Percentiles rank a stretch among this genome's conserved stretches.
Conservation (phyloP, 53 echinoderm and acorn worm species). For the Apostichopus leukothele region DNA sequence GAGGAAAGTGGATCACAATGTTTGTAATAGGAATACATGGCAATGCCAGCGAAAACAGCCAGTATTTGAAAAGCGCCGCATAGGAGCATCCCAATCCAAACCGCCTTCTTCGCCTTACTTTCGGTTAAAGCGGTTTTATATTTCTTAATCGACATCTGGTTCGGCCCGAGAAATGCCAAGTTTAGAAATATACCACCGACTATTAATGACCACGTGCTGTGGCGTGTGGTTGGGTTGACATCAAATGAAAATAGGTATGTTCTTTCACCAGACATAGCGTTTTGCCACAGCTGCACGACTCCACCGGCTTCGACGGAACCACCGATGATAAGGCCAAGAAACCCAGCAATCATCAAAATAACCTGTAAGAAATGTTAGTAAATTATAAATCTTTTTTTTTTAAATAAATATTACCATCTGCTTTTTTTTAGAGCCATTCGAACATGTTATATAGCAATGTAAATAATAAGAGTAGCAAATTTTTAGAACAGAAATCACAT, state of each 20-base stretch:
- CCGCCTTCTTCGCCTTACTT: slow-evolving; percentile 13
- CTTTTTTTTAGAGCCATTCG: too few relatives aligned
- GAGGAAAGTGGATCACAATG: slow-evolving; percentile 37
- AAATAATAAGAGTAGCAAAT: too few relatives aligned
- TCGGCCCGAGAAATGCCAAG: slow-evolving; percentile 40
- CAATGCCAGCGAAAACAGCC: slow-evolving; percentile 23
- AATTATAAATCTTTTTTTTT: too few relatives aligned
- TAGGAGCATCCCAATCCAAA: slow-evolving; percentile 39
- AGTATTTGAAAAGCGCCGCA: slow-evolving; percentile 25
- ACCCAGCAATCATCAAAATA: slow-evolving; percentile 9
- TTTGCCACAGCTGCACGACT: not conserved
- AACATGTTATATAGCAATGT: too few relatives aligned
- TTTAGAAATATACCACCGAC: slow-evolving; percentile 39
- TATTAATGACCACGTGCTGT: slow-evolving; percentile 20
- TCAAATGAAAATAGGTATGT: slow-evolving; percentile 5
- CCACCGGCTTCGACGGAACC: slow-evolving; percentile 18
- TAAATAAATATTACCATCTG: too few relatives aligned
- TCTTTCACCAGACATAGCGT: not conserved
- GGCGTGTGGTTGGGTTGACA: slow-evolving; percentile 11
- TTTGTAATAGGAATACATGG: slow-evolving; percentile 29
- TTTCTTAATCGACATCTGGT: slow-evolving; percentile 37
- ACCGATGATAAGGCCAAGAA: slow-evolving; percentile 1
- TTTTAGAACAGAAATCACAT: too few relatives aligned
- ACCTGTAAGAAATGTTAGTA: not conserved
- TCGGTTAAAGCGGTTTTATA: slow-evolving; percentile 14